Base-by-base conservation (phyloP, 2,888 invertebrate species). In the Coecobrya sp. region DNA sequence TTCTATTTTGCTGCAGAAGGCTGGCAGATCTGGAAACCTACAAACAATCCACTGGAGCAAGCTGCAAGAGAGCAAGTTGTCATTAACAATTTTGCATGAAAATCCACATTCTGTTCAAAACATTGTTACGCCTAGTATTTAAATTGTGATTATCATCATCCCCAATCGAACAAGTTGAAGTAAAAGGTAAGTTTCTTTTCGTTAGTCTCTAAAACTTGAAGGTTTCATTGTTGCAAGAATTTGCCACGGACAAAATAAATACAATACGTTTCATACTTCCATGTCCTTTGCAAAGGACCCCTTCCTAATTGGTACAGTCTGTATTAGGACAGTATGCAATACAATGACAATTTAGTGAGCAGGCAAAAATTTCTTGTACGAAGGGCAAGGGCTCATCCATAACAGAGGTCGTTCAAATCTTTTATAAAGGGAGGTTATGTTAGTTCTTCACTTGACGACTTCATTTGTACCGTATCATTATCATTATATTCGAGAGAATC, bases 371-470 rank as follows among this genome's bases (percentile, higher is more conserved):
- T 87, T 87, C 55, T 62, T 87, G 62, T 25, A 59, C 45, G 84
- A 89, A 89, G 89, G 89, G 89, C 89, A 89, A 89, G 89, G 89
- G 55, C 89, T 62, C 11, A n/a, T 36, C 73, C 42, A 49, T 0
- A 49, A 49, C 27, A 70, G 45, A 82, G 82, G 84, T 84, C 73
- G 59, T 68, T 36, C 55, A 84, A 89, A 65, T 65, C 49, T 88
- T 36, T 55, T 27, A 2, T n/a, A 30, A 19, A 36, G 19, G 3
- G n/a, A 19, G 36, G n/a, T 25, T 73, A 25, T 73, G 52, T 8
- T 36, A 16, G 10, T 49, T 76, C 11, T 76, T 45, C 13, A 45
- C 49, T 76, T 76, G 45, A 49, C 22, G 76, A 42, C 19, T 25
- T 49, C 11, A 16, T 76, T 76, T 13, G 25, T 49, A 1, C 36